Evolutionary conservation across 2,888 invertebrate genomes (phyloP).

Genomic region (Drosophila acutilabella): DNA sequence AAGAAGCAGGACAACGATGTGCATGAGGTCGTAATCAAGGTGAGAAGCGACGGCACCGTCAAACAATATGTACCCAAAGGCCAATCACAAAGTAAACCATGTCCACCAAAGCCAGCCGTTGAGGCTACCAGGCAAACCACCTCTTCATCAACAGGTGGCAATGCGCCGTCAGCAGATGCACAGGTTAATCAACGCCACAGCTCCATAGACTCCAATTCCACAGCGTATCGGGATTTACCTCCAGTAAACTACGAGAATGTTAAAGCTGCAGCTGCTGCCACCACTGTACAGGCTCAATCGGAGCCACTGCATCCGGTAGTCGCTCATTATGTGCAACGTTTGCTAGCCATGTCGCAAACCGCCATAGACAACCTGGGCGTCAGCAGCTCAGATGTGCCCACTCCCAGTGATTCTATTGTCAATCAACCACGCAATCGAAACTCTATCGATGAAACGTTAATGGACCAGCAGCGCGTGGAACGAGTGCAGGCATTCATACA

Average conservation of each 20-base stretch:
- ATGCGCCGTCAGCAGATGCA: not conserved
- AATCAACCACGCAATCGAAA: slow-evolving; percentile 84
- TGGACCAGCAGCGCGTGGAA: slow-evolving; percentile 65
- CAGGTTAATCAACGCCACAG: slow-evolving; percentile 43
- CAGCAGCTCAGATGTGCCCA: slow-evolving; percentile 85
- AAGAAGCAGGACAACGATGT: slow-evolving; percentile 20
- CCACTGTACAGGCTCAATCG: not conserved
- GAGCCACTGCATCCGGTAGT: slow-evolving; percentile 82
- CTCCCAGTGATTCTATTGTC: slow-evolving; percentile 86
- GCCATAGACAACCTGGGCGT: slow-evolving; percentile 86
- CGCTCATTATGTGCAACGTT: slow-evolving; percentile 85
- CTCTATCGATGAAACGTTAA: slow-evolving; percentile 31
- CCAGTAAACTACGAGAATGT: slow-evolving; percentile 50
- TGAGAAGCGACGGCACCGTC: slow-evolving; percentile 65
- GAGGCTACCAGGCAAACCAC: slow-evolving; percentile 7
- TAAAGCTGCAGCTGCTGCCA: not conserved
- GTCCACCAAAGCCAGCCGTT: not conserved
- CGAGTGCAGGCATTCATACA: slow-evolving; percentile 80
- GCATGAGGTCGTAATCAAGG: slow-evolving; percentile 81
- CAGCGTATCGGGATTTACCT: slow-evolving; percentile 80
- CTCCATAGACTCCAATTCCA: slow-evolving; percentile 80
- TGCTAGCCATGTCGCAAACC: slow-evolving; percentile 86
- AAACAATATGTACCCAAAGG: slow-evolving; percentile 52
- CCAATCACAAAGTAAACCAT: slow-evolving; percentile 22
- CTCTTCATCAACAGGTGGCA: slow-evolving; percentile 5